These are phyloP conservation scores for Tupaia tana DNA, from an alignment of 2,113 vertebrate genomes.

Conservation along the genomic window DNA sequence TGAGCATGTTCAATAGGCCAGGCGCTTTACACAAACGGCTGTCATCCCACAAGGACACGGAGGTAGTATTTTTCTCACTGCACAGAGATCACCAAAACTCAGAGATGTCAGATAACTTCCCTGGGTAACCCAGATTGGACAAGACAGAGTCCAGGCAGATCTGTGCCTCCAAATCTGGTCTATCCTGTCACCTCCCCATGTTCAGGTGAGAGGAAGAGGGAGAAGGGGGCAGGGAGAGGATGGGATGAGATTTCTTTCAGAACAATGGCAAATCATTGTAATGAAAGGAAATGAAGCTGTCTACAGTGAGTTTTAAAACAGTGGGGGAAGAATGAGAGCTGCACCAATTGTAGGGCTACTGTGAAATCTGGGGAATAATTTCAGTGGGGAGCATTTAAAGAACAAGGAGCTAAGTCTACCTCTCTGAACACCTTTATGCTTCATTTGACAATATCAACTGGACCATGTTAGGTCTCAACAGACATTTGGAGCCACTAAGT, in stretches of 20 bases:
- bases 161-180: background rate
- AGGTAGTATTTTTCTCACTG: background rate
- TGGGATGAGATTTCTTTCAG: background rate
- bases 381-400: background rate
- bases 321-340: background rate
- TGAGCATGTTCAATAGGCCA: background rate
- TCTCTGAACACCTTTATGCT: background rate
- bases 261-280: background rate
- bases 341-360: background rate
- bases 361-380: background rate
- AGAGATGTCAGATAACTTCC: background rate
- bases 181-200: background rate
- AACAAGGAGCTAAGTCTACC: background rate
- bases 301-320: background rate
- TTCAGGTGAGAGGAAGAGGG: background rate
- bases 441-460: background rate
- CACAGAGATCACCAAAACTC: background rate
- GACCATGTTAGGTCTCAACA: background rate
- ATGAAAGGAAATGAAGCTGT: background rate
- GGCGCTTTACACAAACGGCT: background rate
- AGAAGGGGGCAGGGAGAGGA: too few relatives aligned
- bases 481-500: constrained; percentile 23
- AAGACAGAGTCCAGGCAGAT: background rate
- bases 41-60: background rate
- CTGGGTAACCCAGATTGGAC: background rate